A percentile compares a stretch with the other conserved stretches of the same genome.
These are phyloP conservation scores for Helicorthomorpha holstii DNA, from an alignment of 1,140 invertebrate species.

Conservation along the genomic window DNA sequence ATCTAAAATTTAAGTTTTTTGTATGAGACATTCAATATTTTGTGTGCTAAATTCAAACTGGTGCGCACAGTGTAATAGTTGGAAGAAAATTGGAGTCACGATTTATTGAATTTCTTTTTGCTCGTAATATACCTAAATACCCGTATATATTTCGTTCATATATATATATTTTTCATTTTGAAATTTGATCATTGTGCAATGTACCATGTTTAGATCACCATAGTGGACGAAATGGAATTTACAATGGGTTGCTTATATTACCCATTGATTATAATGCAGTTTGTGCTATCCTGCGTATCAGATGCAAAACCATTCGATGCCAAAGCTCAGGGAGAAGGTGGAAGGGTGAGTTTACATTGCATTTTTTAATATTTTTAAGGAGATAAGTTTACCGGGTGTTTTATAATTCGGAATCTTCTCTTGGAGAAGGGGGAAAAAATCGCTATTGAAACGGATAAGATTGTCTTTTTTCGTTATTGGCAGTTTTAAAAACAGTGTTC, in stretches of 20 bases:
- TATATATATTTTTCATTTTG: neutral
- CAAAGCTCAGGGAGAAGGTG: neutral
- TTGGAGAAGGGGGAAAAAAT: too few species aligned
- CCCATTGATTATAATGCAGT: neutral
- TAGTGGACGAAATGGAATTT: neutral
- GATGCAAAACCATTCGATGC: neutral
- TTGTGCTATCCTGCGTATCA: neutral
- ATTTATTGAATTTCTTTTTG: too few species aligned
- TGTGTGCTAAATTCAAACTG: neutral
- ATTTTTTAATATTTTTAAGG: neutral
- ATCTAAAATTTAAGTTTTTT: too few species aligned
- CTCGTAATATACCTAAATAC: neutral
- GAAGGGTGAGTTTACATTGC: neutral
- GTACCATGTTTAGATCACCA: too few species aligned
- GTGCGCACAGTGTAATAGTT: neutral
- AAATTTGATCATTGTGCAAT: neutral
- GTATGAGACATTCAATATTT: neutral
- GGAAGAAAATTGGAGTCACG: neutral
- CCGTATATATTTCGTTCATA: neutral
- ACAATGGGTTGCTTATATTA: neutral
- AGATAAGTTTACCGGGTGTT: too few species aligned
- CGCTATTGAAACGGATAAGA: too few species aligned
- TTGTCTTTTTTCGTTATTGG: too few species aligned
- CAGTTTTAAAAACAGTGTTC: too few species aligned
- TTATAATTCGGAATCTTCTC: too few species aligned